Conservation (phyloP, 1,140 invertebrate genomes). For the Eriocheir sinensis region DNA sequence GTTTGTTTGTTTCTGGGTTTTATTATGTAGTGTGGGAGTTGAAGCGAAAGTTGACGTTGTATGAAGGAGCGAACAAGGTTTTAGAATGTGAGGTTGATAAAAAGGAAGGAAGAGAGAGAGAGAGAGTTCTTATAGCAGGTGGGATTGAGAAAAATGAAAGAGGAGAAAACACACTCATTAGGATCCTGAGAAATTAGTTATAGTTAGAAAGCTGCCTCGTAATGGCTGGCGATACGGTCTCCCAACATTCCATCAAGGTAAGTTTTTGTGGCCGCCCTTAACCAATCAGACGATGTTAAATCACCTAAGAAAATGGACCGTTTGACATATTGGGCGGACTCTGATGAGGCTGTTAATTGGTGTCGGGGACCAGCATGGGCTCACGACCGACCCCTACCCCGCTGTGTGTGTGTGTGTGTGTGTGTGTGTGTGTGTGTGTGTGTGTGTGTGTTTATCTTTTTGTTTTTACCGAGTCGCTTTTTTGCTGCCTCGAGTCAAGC, state of each 20-base stretch:
- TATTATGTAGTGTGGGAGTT: too few relatives aligned
- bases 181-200: background rate
- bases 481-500: too few relatives aligned
- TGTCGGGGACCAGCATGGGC: slow-evolving; percentile 44
- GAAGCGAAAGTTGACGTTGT: too few relatives aligned
- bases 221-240: slow-evolving; percentile 37
- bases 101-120: too few relatives aligned
- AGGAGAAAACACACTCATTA: background rate
- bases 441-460: background rate
- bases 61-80: too few relatives aligned
- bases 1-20: too few relatives aligned
- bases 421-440: background rate
- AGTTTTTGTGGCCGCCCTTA: slow-evolving; percentile 50
- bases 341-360: slow-evolving; percentile 71
- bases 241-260: background rate
- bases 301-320: slow-evolving; percentile 63
- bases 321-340: slow-evolving; percentile 71
- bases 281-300: slow-evolving; percentile 61
- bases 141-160: background rate
- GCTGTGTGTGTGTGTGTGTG: background rate
- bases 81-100: too few relatives aligned
- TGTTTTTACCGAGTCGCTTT: too few relatives aligned
- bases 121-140: too few relatives aligned
- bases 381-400: background rate
- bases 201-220: slow-evolving; percentile 27